phyloP scores from a whole-genome alignment of 2,888 invertebrate species.

The Cantharis lateralis region DNA sequence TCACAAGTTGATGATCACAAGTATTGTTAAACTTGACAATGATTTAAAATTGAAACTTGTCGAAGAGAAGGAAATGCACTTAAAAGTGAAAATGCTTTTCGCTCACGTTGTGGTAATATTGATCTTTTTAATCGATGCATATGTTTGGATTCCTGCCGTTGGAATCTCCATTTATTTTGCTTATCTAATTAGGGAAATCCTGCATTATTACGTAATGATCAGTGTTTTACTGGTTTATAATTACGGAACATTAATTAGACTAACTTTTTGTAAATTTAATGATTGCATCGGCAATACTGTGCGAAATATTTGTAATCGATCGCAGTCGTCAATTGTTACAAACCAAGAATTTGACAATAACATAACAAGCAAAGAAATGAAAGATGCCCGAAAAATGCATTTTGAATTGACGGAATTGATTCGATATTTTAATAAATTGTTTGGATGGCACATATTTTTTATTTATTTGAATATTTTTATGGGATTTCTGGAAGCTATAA shows the following conservation, averaged over 20 bases:
- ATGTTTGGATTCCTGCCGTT: background rate
- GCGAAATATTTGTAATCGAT: background rate
- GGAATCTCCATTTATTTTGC: background rate
- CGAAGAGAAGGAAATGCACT: background rate
- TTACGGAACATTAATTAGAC: background rate
- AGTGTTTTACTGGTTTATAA: conserved; percentile 5
- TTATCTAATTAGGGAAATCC: background rate
- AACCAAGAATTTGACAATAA: background rate
- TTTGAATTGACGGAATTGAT: background rate
- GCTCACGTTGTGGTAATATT: background rate
- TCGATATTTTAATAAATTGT: background rate
- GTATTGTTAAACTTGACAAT: background rate
- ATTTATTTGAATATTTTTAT: background rate
- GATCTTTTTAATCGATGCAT: background rate
- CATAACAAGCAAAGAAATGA: background rate
- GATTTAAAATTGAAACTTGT: background rate
- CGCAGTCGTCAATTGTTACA: background rate
- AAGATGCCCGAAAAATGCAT: background rate
- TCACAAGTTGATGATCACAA: too few species aligned
- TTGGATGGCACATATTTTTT: conserved; percentile 1
- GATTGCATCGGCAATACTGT: background rate
- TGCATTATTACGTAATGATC: background rate
- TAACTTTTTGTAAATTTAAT: background rate
- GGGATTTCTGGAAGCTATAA: background rate
- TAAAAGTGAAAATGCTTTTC: background rate